These are phyloP conservation scores for Asbolus verrucosus DNA, from an alignment of 1,140 invertebrate species.

Conservation along the genomic window DNA sequence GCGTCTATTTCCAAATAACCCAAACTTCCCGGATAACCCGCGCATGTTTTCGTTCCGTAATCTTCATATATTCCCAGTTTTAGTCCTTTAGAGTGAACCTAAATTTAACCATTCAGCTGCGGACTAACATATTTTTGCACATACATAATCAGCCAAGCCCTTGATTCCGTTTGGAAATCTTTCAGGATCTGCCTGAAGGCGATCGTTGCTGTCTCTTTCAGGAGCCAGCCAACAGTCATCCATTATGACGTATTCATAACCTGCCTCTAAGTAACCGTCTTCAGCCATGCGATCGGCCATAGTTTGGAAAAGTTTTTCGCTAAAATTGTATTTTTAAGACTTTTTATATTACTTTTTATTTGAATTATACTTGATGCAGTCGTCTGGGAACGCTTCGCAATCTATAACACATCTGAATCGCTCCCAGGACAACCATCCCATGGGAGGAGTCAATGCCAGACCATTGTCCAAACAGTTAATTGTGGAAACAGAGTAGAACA, in stretches of 20 bases:
- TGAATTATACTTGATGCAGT: constrained; percentile 71
- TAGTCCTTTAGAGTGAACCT: constrained; percentile 83
- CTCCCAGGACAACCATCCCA: constrained; percentile 84
- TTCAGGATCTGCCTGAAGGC: constrained; percentile 77
- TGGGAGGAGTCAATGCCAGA: constrained; percentile 71
- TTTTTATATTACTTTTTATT: constrained; percentile 3
- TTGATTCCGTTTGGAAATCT: constrained; percentile 88
- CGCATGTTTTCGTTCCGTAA: constrained; percentile 85
- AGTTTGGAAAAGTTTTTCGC: constrained; percentile 83
- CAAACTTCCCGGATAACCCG: constrained; percentile 85
- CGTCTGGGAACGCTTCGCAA: constrained; percentile 73
- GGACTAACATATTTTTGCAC: constrained; percentile 22
- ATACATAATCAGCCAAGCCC: constrained; percentile 83
- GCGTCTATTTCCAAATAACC: constrained; percentile 81
- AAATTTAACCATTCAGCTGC: constrained; percentile 52
- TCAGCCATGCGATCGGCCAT: constrained; percentile 81
- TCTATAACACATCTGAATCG: constrained; percentile 77
- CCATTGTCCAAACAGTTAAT: constrained; percentile 66
- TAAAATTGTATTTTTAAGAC: constrained; percentile 63
- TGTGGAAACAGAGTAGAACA: not conserved
- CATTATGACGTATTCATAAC: constrained; percentile 87
- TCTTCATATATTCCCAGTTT: constrained; percentile 92
- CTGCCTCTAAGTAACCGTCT: constrained; percentile 84
- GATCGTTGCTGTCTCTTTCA: constrained; percentile 72
- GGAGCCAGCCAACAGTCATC: constrained; percentile 90